Conservation (phyloP, 2,113 vertebrate genomes). For the Prinia subflava region DNA sequence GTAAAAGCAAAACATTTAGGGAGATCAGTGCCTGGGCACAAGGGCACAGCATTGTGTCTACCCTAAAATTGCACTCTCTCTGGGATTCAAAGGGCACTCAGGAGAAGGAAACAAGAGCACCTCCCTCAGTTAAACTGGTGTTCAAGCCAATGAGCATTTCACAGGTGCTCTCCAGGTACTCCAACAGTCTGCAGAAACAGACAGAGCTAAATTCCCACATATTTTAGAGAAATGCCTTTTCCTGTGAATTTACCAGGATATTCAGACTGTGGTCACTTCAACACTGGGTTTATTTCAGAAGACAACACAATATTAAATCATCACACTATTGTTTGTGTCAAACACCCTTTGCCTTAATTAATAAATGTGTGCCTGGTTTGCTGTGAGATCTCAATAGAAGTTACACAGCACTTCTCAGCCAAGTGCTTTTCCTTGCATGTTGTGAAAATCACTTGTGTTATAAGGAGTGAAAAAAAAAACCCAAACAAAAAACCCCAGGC, state of each 20-base stretch:
- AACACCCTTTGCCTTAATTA: not conserved
- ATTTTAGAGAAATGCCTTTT: not conserved
- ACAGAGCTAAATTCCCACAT: not conserved
- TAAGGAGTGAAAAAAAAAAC: not conserved
- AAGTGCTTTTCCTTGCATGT: not conserved
- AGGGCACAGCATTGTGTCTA: too few species aligned
- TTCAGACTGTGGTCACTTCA: not conserved
- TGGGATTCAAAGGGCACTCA: not conserved
- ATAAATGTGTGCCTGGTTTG: not conserved
- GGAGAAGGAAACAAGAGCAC: not conserved
- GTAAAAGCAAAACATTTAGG: not conserved
- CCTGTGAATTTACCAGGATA: not conserved
- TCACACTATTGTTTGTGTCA: not conserved
- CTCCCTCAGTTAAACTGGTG: not conserved
- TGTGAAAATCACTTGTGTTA: not conserved
- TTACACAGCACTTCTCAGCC: not conserved
- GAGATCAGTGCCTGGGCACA: fast-evolving
- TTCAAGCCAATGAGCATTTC: not conserved
- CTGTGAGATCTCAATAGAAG: not conserved
- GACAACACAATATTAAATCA: not conserved
- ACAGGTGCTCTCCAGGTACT: not conserved
- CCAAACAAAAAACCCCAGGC: not conserved
- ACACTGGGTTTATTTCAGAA: not conserved
- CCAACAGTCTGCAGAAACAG: not conserved
- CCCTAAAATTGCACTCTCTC: not conserved